phyloP scores from a whole-genome alignment of 1,140 invertebrate species.

The Lepidostoma basale region DNA sequence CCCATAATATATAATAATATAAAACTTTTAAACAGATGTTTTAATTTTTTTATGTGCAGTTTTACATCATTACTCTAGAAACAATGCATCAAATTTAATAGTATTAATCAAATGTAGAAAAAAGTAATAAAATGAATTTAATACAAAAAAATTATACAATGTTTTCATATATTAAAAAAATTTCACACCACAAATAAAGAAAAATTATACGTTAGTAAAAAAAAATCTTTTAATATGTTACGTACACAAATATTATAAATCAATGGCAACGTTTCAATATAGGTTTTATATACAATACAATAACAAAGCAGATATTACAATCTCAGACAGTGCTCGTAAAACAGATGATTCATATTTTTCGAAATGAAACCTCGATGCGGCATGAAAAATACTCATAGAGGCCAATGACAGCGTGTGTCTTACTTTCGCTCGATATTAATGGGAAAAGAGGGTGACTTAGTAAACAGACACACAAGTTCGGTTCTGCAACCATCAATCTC shows the following conservation, averaged over 20 bases:
- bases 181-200: neutral
- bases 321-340: neutral
- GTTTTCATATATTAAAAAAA: neutral
- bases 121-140: no score
- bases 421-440: neutral
- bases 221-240: neutral
- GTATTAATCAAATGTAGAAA: no score
- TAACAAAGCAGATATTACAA: neutral
- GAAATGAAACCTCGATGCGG: neutral
- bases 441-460: neutral
- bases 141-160: no score
- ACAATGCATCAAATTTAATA: no score
- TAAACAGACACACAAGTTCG: neutral
- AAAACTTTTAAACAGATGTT: no score
- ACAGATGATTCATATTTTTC: neutral
- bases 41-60: no score
- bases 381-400: neutral
- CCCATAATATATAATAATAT: no score
- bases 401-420: neutral
- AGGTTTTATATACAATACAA: neutral
- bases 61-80: no score
- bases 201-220: neutral
- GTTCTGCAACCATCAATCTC: neutral
- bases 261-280: neutral
- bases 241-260: neutral